These are phyloP conservation scores for Trematocara unimaculatum DNA, from an alignment of 2,113 vertebrate genomes.

Conservation along the genomic window DNA sequence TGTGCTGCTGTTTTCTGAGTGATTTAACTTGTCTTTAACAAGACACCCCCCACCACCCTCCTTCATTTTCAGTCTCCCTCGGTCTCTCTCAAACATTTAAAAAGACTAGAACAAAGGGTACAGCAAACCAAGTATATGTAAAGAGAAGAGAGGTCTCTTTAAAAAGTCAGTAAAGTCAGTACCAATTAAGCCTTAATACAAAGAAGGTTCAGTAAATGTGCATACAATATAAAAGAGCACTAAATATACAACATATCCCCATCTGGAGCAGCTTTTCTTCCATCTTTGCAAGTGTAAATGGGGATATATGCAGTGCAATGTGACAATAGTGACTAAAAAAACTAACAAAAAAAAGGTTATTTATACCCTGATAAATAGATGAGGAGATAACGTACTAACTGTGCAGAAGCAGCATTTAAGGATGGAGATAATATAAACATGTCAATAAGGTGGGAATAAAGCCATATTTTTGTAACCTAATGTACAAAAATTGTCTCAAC, in stretches of 20 bases:
- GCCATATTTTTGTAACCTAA: neutral
- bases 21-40: constrained; percentile 46
- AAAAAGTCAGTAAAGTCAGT: neutral
- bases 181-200: neutral
- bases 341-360: neutral
- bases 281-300: neutral
- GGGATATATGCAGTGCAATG: neutral
- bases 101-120: neutral
- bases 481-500: neutral
- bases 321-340: neutral
- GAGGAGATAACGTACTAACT: neutral
- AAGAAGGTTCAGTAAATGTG: neutral
- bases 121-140: neutral
- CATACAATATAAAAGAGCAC: neutral
- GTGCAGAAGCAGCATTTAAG: neutral
- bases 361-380: neutral
- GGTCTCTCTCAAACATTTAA: neutral
- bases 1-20: constrained; percentile 51
- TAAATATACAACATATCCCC: neutral
- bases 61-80: neutral
- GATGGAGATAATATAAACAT: neutral
- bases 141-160: neutral
- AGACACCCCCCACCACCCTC: neutral
- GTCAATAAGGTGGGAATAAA: neutral
- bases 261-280: neutral